Evolutionary conservation across 2,113 vertebrate species (phyloP).

Genomic region (Siniperca chuatsi): DNA sequence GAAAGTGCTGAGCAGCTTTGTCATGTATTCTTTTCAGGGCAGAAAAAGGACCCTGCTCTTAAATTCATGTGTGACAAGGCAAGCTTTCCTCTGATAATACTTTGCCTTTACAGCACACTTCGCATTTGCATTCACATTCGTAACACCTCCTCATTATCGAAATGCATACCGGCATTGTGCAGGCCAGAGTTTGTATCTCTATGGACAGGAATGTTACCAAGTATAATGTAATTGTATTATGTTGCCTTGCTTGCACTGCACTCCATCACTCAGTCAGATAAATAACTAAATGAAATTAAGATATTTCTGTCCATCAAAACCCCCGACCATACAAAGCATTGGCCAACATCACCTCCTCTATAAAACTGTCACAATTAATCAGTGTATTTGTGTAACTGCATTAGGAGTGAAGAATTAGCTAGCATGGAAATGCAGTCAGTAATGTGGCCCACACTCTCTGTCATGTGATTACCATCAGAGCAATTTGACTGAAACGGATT

Average conservation of each 20-base stretch:
- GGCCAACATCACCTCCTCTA: not conserved
- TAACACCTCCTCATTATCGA: not conserved
- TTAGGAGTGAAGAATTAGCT: slow-evolving; percentile 4
- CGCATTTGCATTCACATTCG: not conserved
- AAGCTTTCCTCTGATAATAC: not conserved
- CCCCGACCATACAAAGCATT: not conserved
- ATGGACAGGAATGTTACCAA: not conserved
- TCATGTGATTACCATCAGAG: slow-evolving; percentile 62
- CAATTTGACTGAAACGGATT: slow-evolving; percentile 35
- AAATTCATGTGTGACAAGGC: not conserved
- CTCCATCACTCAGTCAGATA: not conserved
- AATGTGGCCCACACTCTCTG: slow-evolving; percentile 36
- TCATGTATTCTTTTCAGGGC: not conserved
- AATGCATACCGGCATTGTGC: not conserved
- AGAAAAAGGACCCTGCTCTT: not conserved
- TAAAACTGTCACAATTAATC: slow-evolving; percentile 5
- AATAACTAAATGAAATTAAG: slow-evolving; percentile 10
- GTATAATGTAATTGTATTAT: not conserved
- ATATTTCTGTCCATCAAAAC: slow-evolving; percentile 21
- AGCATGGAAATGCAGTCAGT: slow-evolving; percentile 17
- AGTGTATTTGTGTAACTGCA: slow-evolving; percentile 12
- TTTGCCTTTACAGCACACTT: not conserved
- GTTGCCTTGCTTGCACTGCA: not conserved
- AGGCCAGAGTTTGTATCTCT: not conserved
- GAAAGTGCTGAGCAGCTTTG: not conserved